Base-by-base conservation (phyloP, 2,113 vertebrate species). In the Uria lomvia region DNA sequence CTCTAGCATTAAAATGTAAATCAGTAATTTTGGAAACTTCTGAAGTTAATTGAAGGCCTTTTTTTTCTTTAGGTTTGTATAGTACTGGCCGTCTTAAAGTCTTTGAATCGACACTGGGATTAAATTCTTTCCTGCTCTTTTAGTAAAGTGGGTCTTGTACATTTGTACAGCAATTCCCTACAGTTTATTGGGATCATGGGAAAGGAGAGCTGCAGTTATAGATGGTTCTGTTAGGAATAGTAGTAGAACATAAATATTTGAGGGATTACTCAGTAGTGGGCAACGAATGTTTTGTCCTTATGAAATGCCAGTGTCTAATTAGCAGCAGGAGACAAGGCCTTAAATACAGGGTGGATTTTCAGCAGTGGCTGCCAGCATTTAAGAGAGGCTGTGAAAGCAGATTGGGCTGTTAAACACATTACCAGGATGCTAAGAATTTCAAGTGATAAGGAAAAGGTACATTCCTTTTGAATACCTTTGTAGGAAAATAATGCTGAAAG, bases 281-380 rank as follows among this genome's bases (percentile, higher is more conserved):
- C 80, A 88, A 30, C 63, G 72, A 74, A 58, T 80, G n/a, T 81
- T 90, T 94, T 90, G 56, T 90, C 72, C 67, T 38, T 83, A 50
- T 90, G 81, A 92, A 90, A 86, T 92, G 86, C 76, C 72, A 94
- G n/a, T 34, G 71, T 92, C 62, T 83, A 86, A 86, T 90, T 86
- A 86, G 72, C 81, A 90, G 72, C 40, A 40, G 81, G 55, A 92
- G 89, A 83, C 55, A 74, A 86, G 81, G 50, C 66, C 60, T 65
- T 83, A 78, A 86, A 76, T 70, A 40, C 21, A 38, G 89, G 72
- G 55, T 90, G 86, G 32, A 60, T 92, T 92, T 90, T 78, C 72
- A 56, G 40, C 52, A 42, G 62, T 45, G 75, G 81, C 72, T 94
- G 81, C 81, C 89, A 86, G 75, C 65, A 73, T 58, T 19, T 47